Percentiles rank a stretch among this genome's conserved stretches.
phyloP scores from a whole-genome alignment of 2,113 vertebrate species.

The Chamaea fasciata region DNA sequence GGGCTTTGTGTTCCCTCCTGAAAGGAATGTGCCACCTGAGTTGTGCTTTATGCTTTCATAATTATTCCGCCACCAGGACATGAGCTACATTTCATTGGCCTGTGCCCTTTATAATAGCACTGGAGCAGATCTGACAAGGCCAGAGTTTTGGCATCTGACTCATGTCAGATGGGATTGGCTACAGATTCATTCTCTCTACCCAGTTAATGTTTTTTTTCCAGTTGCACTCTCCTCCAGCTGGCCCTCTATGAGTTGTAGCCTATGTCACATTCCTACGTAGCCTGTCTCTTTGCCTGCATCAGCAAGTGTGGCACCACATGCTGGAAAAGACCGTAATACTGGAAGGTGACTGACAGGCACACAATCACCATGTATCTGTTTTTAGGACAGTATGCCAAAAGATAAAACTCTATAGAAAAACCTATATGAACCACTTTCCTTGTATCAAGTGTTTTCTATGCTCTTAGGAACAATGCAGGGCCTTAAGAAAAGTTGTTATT shows the following conservation, averaged over 20 bases:
- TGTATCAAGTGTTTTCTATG: background rate
- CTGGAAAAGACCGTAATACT: background rate
- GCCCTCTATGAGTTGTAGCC: background rate
- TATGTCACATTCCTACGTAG: background rate
- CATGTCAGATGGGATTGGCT: background rate
- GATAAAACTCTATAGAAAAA: background rate
- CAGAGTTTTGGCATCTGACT: background rate
- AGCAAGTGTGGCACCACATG: fast-evolving
- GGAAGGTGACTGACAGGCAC: background rate
- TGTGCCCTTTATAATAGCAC: background rate
- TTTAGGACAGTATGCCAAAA: background rate
- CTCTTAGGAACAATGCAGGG: background rate
- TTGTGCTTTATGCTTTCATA: background rate
- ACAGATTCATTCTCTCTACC: background rate
- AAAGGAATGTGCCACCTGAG: background rate
- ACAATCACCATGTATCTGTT: background rate
- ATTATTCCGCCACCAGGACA: background rate
- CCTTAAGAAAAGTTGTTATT: background rate
- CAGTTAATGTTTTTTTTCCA: background rate
- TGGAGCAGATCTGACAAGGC: background rate
- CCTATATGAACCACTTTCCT: background rate
- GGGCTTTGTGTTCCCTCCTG: background rate
- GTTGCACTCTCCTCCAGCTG: background rate
- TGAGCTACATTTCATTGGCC: background rate
- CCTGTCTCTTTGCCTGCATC: background rate